Conservation (phyloP, 2,888 invertebrate genomes). For the Melitaea athalia region DNA sequence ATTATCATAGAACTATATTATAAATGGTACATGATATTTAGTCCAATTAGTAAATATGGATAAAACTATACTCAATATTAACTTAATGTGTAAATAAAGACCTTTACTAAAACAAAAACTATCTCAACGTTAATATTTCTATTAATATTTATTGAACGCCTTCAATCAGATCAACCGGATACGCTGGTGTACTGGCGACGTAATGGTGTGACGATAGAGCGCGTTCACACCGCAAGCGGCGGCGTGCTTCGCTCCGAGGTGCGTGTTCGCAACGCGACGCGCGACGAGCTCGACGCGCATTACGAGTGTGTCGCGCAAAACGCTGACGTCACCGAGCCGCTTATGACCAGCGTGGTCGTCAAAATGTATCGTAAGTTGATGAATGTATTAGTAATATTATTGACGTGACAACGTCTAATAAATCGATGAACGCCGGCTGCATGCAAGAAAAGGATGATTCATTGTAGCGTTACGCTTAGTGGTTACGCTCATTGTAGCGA, state of each 20-base stretch:
- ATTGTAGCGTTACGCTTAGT: no score
- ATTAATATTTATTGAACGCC: not conserved
- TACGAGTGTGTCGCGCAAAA: slow-evolving; percentile 67
- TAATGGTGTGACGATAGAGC: slow-evolving; percentile 54
- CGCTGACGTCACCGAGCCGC: slow-evolving; percentile 64
- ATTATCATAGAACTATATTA: no score
- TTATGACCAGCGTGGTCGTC: slow-evolving; percentile 55
- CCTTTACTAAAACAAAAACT: not conserved
- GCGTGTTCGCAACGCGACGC: slow-evolving; percentile 50
- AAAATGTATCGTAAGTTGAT: slow-evolving; percentile 66
- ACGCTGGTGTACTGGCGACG: slow-evolving; percentile 66
- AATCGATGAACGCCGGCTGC: no score
- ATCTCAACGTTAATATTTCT: not conserved
- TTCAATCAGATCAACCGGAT: slow-evolving; percentile 50
- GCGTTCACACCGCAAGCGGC: slow-evolving; percentile 44
- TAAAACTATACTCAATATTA: no score
- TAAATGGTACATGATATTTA: not conserved
- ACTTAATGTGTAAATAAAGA: no score
- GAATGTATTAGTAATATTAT: not conserved
- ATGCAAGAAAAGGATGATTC: no score
- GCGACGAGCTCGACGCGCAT: slow-evolving; percentile 60
- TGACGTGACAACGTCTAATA: no score
- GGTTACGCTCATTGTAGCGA: no score
- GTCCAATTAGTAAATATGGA: not conserved
- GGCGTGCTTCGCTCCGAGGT: slow-evolving; percentile 55